Percentiles rank a stretch among this genome's conserved stretches.
phyloP scores from a whole-genome alignment of 1,140 invertebrate species.

The Drosophila nannoptera region DNA sequence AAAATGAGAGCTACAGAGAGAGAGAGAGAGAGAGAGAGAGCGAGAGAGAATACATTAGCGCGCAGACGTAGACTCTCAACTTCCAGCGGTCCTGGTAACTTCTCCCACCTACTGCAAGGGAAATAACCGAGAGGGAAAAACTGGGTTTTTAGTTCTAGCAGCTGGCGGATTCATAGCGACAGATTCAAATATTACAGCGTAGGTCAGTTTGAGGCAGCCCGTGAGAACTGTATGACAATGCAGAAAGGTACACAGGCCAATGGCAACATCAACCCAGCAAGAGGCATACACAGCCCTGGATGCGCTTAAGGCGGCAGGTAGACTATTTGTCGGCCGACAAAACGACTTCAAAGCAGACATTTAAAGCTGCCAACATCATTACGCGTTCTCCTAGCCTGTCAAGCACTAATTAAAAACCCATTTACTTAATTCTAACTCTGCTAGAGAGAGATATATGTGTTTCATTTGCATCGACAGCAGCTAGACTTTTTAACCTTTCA shows the following conservation, averaged over 20 bases:
- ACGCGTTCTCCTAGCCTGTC: conserved; percentile 16
- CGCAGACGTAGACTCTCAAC: conserved; percentile 44
- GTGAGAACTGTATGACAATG: conserved; percentile 61
- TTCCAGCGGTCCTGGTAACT: conserved; percentile 43
- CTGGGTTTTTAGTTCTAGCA: conserved; percentile 38
- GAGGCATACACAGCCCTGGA: background rate
- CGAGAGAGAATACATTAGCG: background rate
- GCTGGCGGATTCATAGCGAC: conserved; percentile 26
- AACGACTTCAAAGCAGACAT: conserved; percentile 1
- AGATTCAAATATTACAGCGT: conserved; percentile 65
- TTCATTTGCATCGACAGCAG: background rate
- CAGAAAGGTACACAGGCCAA: conserved; percentile 8
- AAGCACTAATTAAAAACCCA: conserved; percentile 62
- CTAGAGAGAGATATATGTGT: background rate
- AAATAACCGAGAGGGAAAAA: conserved; percentile 51
- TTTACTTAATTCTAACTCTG: conserved; percentile 30
- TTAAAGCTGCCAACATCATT: background rate
- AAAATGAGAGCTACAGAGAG: conserved; percentile 1
- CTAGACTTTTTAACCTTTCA: background rate
- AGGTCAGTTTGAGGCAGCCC: conserved; percentile 54
- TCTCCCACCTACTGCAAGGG: conserved; percentile 28
- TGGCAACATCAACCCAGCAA: background rate
- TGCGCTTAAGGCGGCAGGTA: conserved; percentile 15
- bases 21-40: background rate
- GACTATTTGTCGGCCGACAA: background rate